A percentile compares a stretch with the other conserved stretches of the same genome.
These are phyloP conservation scores for Sclerodermus sp. DNA, from an alignment of 2,888 invertebrate species.

Conservation along the genomic window DNA sequence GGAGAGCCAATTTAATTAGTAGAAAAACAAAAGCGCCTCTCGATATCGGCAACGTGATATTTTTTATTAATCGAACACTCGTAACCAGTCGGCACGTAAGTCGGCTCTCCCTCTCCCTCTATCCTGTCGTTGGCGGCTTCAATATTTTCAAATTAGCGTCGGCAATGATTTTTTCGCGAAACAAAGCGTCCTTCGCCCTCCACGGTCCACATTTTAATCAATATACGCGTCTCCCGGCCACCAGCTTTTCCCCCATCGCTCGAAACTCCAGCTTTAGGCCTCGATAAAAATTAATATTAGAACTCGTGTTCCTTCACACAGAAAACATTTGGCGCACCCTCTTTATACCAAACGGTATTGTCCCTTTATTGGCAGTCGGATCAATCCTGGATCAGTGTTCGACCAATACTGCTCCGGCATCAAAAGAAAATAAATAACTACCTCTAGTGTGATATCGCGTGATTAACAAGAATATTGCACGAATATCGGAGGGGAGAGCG, in stretches of 20 bases:
- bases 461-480: neutral
- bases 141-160: slow-evolving; percentile 54
- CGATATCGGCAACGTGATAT: slow-evolving; percentile 37
- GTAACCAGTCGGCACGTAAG: slow-evolving; percentile 25
- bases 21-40: slow-evolving; percentile 31
- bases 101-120: slow-evolving; percentile 12
- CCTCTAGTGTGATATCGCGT: too few relatives aligned
- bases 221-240: slow-evolving; percentile 35
- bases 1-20: slow-evolving; percentile 33
- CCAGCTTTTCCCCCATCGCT: slow-evolving; percentile 32
- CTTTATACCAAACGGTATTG: slow-evolving; percentile 28
- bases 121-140: slow-evolving; percentile 16
- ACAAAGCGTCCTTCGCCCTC: slow-evolving; percentile 50
- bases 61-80: slow-evolving; percentile 31
- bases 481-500: neutral
- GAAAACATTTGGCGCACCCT: slow-evolving; percentile 48
- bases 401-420: too few relatives aligned
- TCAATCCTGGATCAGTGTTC: slow-evolving; percentile 1
- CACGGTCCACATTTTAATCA: slow-evolving; percentile 53
- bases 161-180: slow-evolving; percentile 46
- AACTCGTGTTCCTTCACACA: slow-evolving; percentile 51
- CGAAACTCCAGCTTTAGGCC: slow-evolving; percentile 36
- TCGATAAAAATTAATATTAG: slow-evolving; percentile 55
- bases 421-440: too few relatives aligned
- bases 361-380: slow-evolving; percentile 33